phyloP scores from a whole-genome alignment of 2,888 invertebrate genomes.

The Leucania comma region DNA sequence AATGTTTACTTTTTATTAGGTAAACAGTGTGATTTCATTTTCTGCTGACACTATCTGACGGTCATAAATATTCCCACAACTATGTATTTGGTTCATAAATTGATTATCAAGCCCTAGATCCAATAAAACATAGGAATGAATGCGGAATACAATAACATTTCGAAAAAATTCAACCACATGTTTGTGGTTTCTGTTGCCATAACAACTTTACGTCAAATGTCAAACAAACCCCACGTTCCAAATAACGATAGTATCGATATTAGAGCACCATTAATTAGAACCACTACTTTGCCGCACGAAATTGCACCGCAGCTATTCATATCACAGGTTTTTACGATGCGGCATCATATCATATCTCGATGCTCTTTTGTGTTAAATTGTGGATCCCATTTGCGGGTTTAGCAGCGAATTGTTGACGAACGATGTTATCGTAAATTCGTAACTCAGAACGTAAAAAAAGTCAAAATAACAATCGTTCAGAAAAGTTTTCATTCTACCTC shows the following conservation, averaged over 20 bases:
- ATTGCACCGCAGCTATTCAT: too few species aligned
- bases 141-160: neutral
- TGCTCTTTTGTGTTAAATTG: too few species aligned
- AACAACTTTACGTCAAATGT: conserved; percentile 32
- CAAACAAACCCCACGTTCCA: neutral
- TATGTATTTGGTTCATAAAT: conserved; percentile 10
- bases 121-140: conserved; percentile 25
- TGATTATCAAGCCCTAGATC: fast-evolving
- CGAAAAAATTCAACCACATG: neutral
- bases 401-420: too few species aligned
- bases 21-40: conserved; percentile 36
- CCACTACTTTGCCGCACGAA: too few species aligned
- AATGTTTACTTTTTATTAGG: conserved; percentile 55
- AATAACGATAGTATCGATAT: too few species aligned
- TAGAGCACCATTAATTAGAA: too few species aligned
- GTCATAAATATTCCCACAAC: neutral
- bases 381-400: too few species aligned
- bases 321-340: too few species aligned
- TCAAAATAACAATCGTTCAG: neutral
- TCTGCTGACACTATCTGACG: neutral
- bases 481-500: neutral
- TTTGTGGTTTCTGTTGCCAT: conserved; percentile 28
- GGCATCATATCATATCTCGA: too few species aligned
- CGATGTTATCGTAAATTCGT: too few species aligned
- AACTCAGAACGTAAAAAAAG: too few species aligned